Base-by-base conservation (phyloP, 2,797 vertebrate species). In the Danio albolineatus region DNA sequence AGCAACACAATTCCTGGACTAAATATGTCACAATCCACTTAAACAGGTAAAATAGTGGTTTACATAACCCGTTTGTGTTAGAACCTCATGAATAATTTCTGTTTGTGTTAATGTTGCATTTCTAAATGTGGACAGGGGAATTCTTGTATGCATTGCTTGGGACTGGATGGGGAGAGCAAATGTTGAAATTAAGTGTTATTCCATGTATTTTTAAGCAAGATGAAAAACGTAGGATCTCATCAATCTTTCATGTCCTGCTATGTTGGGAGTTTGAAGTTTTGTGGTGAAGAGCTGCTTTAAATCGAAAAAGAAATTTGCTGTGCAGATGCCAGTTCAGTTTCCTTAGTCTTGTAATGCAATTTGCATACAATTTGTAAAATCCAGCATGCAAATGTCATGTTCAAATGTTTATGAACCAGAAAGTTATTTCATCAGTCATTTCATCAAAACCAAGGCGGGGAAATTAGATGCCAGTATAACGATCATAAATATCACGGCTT, bases 111-210 rank as follows among this genome's bases (percentile, higher is more conserved):
- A n/a, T 38, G 16, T 17, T 43, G 16, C 16, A 0, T 70, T 53
- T 10, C n/a, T 19, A 36, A 39, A 70, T 70, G 48, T 69, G 10
- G 48, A 69, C 6, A 38, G 28, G 10, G 66, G 66, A 54, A 53
- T 19, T 53, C 13, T 67, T 13, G n/a, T 19, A 0, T 70, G 48
- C 48, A 17, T 53, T 53, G 49, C 10, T n/a, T 53, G 16, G 66
- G 66, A 70, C 48, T 17, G 66, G 16, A 53, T 17, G 10, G 6
- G 48, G 28, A 17, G 28, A 53, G 16, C 39, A 70, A 70, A 70
- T 53, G 66, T 53, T 39, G 48, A 70, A 53, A 70, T 70, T 17
- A 39, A 69, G 10, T 53, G 36, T 53, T 69, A 53, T 10, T 17
- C 51, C 7, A 13, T 69, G 48, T 39, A 16, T 39, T 70, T 70